Evolutionary conservation across 1,140 invertebrate species (phyloP), one percentile per base, ranked within the genome.

Genomic region (Drosophila ercepeae): DNA sequence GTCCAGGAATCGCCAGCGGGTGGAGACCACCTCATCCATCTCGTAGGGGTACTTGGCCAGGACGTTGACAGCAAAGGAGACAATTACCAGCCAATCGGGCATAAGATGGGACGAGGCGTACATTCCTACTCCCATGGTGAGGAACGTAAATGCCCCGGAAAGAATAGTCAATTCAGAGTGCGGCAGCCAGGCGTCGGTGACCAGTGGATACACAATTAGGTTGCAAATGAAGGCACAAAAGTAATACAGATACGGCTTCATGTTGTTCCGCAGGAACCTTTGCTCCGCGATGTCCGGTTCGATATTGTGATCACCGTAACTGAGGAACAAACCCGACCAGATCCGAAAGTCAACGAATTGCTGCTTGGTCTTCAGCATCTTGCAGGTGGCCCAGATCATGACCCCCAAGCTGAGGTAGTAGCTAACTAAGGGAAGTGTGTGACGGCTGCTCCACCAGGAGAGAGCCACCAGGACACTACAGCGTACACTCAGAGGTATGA

Each of bases 1-100:
- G 77, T 97, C 96, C 0, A 96, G 83, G 77, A 96, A 96, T 13
- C 95, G 89, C 96, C 96, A 96, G 1, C 95, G 94, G 59, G 95
- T 95, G 7, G 94, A 94, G 0, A 96, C 95, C 0, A 96, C 95
- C 0, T 95, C 93, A 59, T 97, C 96, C 57, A 95, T 95, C 77
- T 96, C 96, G 65, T 96, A 97, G 0, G 96, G 96, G 92, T 97
- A 97, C 83, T 96, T 96, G 0, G 96, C 96, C 1, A 97, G 91
- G 0, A 97, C 95, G 76, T 97, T 95, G 0, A 96, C 93, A 2
- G 94, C 94, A 78, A 97, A 97, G 5, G 96, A 96, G 3, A 97
- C 92, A 0, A 97, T 92, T 0, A 94, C 93, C 3, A 97, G 84
- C 6, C 94, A 92, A 82, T 97, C 96, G 0, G 95, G 94, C 46